A percentile compares a stretch with the other conserved stretches of the same genome.
Evolutionary conservation across 2,797 vertebrate species (phyloP).

Genomic region (Molossus molossus): DNA sequence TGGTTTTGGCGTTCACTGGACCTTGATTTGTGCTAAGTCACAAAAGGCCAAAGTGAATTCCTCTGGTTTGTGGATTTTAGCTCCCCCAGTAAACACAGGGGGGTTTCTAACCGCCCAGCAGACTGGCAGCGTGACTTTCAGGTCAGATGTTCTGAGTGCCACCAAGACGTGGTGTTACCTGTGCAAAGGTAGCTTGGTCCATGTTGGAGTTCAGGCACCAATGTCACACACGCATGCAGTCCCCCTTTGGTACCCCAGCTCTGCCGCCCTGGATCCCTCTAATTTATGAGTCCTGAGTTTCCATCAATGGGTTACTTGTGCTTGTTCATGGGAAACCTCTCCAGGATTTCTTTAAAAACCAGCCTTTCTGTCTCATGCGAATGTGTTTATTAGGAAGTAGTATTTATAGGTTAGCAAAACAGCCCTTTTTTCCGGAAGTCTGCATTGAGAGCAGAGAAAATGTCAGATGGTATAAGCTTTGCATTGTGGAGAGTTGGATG

Average conservation of each 20-base stretch:
- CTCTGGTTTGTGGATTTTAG: not conserved
- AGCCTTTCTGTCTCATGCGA: not conserved
- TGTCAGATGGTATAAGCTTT: not conserved
- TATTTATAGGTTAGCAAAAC: not conserved
- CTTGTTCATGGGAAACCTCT: not conserved
- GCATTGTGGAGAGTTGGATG: fast-evolving
- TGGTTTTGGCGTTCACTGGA: not conserved
- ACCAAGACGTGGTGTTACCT: fast-evolving
- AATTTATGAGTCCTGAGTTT: not conserved
- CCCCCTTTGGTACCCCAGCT: not conserved
- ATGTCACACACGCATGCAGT: not conserved
- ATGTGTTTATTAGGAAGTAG: constrained; percentile 29
- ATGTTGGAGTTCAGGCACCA: not conserved
- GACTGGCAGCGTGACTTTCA: not conserved
- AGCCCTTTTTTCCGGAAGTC: not conserved
- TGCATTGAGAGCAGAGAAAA: not conserved
- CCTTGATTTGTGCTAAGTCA: not conserved
- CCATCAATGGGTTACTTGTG: not conserved
- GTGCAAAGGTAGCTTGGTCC: not conserved
- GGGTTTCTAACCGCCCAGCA: not conserved
- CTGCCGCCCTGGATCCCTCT: not conserved
- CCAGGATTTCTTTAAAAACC: constrained; percentile 48
- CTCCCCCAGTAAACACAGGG: not conserved
- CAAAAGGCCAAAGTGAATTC: not conserved
- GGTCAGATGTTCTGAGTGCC: not conserved